phyloP scores from a whole-genome alignment of 2,113 vertebrate genomes.

The Hypocryptadius cinnamomeus region DNA sequence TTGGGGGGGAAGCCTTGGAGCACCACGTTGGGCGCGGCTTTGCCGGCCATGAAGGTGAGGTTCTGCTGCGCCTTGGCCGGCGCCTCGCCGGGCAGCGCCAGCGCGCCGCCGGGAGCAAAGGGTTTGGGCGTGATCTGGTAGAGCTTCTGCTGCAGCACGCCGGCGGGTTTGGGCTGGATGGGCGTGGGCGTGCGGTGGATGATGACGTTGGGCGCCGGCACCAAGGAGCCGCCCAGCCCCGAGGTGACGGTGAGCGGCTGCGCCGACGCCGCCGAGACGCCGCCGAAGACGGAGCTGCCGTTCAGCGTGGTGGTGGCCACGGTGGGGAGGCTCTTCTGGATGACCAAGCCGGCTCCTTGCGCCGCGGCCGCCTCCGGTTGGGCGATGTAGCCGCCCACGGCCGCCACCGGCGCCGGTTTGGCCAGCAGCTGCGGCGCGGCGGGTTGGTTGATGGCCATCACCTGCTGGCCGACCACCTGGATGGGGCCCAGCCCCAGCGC shows the following conservation, averaged over 20 bases:
- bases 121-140: slow-evolving; percentile 80
- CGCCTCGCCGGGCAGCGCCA: not conserved
- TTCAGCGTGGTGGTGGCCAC: slow-evolving; percentile 68
- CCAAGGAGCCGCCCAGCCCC: slow-evolving; percentile 75
- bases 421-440: slow-evolving; percentile 81
- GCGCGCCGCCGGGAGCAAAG: slow-evolving; percentile 32
- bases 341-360: slow-evolving; percentile 73
- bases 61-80: slow-evolving; percentile 73
- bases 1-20: slow-evolving; percentile 82
- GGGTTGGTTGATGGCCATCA: slow-evolving; percentile 94
- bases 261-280: not conserved
- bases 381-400: slow-evolving; percentile 63
- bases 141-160: slow-evolving; percentile 84
- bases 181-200: slow-evolving; percentile 92
- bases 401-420: slow-evolving; percentile 58
- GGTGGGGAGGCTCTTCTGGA: slow-evolving; percentile 77
- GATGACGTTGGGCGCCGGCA: slow-evolving; percentile 84
- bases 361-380: slow-evolving; percentile 26
- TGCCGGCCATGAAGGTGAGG: slow-evolving; percentile 87
- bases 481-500: slow-evolving; percentile 87
- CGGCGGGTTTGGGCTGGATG: slow-evolving; percentile 92
- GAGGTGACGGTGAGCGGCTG: slow-evolving; percentile 72
- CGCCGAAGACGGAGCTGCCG: slow-evolving; percentile 66
- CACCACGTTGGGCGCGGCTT: slow-evolving; percentile 85
- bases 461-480: slow-evolving; percentile 91